phyloP scores from a whole-genome alignment of 2,888 invertebrate species.

The Beris chalybata region DNA sequence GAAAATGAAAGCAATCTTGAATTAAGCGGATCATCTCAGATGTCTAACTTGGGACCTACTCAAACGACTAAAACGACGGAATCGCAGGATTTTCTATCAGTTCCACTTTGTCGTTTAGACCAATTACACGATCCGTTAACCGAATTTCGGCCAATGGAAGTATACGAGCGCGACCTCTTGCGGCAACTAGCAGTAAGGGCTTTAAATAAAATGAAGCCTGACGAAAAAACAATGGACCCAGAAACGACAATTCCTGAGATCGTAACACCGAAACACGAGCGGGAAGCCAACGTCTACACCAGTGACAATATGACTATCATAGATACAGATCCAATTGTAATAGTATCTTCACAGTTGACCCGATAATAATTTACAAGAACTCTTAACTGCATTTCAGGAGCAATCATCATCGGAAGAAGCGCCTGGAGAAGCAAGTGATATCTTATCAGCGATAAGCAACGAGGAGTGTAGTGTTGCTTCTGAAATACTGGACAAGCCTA shows the following conservation, averaged over 20 bases:
- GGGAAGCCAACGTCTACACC: constrained; percentile 50
- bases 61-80: background rate
- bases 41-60: background rate
- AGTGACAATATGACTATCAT: constrained; percentile 67
- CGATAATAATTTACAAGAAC: constrained; percentile 3
- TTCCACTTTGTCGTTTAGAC: constrained; percentile 49
- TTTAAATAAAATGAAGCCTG: background rate
- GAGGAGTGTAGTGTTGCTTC: constrained; percentile 73
- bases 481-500: constrained; percentile 63
- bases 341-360: background rate
- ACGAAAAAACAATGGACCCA: constrained; percentile 3
- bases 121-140: constrained; percentile 51
- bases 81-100: constrained; percentile 46
- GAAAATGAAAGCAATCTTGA: constrained; percentile 44
- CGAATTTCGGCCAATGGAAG: constrained; percentile 53
- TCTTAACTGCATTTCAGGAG: constrained; percentile 45
- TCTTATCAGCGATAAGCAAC: constrained; percentile 66
- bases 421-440: constrained; percentile 58
- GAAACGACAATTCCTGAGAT: constrained; percentile 51
- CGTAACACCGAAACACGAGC: constrained; percentile 44
- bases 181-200: constrained; percentile 20
- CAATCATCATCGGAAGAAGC: constrained; percentile 53
- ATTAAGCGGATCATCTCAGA: background rate
- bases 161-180: constrained; percentile 52
- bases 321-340: constrained; percentile 58